Percentiles rank a stretch among this genome's conserved stretches.
Evolutionary conservation across 2,888 invertebrate species (phyloP).

Genomic region (Heliconius ismenius): DNA sequence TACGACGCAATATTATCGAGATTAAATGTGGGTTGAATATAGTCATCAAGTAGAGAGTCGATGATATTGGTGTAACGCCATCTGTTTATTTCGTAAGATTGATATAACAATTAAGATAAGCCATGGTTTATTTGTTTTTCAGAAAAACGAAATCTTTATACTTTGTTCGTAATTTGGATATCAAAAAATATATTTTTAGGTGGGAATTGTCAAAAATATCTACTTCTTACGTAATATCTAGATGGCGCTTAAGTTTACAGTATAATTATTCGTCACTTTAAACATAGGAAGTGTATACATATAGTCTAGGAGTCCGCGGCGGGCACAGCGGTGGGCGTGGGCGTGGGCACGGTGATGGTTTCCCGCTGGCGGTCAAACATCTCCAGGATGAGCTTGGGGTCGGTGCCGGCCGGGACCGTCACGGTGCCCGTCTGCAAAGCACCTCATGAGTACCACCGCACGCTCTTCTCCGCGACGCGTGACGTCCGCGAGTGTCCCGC

Average conservation of each 20-base stretch:
- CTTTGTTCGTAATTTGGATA: no score
- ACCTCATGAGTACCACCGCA: conserved; percentile 75
- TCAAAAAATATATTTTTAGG: background rate
- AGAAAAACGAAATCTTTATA: no score
- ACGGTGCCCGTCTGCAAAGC: conserved; percentile 77
- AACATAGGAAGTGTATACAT: conserved; percentile 42
- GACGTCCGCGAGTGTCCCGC: conserved; percentile 66
- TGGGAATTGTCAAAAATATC: background rate
- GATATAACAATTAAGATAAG: no score
- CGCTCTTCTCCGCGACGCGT: conserved; percentile 73
- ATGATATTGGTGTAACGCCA: background rate
- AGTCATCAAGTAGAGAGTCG: conserved; percentile 9
- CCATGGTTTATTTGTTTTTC: background rate
- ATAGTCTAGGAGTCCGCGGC: conserved; percentile 52
- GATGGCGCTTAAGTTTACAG: background rate
- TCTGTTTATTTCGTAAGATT: background rate
- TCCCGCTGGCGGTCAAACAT: conserved; percentile 80
- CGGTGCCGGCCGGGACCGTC: conserved; percentile 80
- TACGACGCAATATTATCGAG: conserved; percentile 9
- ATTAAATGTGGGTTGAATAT: background rate
- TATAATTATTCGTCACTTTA: background rate
- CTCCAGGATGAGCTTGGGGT: conserved; percentile 80
- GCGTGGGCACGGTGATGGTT: conserved; percentile 66
- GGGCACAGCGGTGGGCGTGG: conserved; percentile 51
- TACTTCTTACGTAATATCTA: background rate